Percentiles rank a stretch among this genome's conserved stretches.
Conservation (phyloP, 2,888 invertebrate species). For the Nymphalis urticae region DNA sequence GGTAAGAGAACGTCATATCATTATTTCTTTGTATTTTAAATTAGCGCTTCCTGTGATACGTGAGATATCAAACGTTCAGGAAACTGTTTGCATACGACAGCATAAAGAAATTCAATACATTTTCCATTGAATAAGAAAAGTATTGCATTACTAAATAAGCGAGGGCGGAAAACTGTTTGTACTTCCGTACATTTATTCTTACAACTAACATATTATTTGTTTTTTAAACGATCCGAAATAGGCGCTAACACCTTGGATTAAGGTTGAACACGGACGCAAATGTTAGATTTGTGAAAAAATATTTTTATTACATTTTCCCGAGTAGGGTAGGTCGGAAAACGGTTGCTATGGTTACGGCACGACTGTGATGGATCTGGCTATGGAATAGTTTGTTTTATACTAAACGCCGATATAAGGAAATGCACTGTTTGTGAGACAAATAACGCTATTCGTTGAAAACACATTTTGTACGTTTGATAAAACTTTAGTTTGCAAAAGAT, state of each 20-base stretch:
- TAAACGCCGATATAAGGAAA: conserved; percentile 39
- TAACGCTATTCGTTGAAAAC: neutral
- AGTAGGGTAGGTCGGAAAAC: conserved; percentile 62
- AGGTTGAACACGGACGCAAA: conserved; percentile 16
- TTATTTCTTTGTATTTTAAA: conserved; percentile 26
- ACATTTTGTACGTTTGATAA: neutral
- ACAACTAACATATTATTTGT: conserved; percentile 30
- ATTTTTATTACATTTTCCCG: conserved; percentile 63
- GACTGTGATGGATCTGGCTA: conserved; percentile 42
- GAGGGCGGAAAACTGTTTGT: conserved; percentile 57
- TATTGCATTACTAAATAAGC: conserved; percentile 64
- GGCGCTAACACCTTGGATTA: conserved; percentile 18
- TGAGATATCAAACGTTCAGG: conserved; percentile 31
- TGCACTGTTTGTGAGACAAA: conserved; percentile 30
- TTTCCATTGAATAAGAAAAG: conserved; percentile 52
- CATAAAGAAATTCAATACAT: conserved; percentile 39
- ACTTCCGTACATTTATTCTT: conserved; percentile 40
- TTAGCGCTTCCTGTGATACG: conserved; percentile 16
- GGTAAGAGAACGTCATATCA: conserved; percentile 5
- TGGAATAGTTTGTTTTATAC: conserved; percentile 44
- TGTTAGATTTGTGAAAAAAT: conserved; percentile 34
- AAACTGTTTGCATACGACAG: conserved; percentile 31
- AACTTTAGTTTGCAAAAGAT: neutral
- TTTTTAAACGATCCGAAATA: conserved; percentile 26
- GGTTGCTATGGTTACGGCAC: conserved; percentile 62